Evolutionary conservation across 2,888 invertebrate species (phyloP).

Genomic region (Crocallis elinguaria): DNA sequence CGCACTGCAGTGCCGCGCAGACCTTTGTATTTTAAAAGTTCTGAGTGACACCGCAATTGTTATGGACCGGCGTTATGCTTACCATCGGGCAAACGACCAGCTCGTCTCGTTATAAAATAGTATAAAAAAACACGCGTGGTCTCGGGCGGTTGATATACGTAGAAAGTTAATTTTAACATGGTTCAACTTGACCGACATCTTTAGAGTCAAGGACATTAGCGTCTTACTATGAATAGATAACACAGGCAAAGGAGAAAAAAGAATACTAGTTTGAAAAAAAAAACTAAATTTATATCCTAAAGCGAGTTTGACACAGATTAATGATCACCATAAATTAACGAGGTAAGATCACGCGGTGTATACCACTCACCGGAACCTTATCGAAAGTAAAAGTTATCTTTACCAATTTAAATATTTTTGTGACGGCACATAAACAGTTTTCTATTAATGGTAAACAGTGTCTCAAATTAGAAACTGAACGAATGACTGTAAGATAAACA

Average conservation of each 20-base stretch:
- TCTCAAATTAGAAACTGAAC: not conserved
- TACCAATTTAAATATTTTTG: slow-evolving; percentile 35
- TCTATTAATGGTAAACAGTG: slow-evolving; percentile 27
- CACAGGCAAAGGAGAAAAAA: not conserved
- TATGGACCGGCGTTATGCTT: too few relatives aligned
- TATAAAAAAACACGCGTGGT: too few relatives aligned
- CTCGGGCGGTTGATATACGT: too few relatives aligned
- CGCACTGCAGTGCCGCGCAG: too few relatives aligned
- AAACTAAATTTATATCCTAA: slow-evolving; percentile 7
- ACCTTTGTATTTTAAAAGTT: too few relatives aligned
- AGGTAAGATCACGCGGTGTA: slow-evolving; percentile 1
- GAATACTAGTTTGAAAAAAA: not conserved
- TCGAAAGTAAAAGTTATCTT: slow-evolving; percentile 40
- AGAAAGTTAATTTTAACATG: too few relatives aligned
- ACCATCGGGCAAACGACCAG: too few relatives aligned
- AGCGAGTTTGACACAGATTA: slow-evolving; percentile 14
- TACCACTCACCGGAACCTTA: slow-evolving; percentile 32
- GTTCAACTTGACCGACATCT: too few relatives aligned
- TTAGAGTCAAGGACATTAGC: too few relatives aligned
- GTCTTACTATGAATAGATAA: too few relatives aligned
- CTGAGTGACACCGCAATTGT: too few relatives aligned
- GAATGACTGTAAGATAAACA: not conserved
- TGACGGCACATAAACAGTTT: slow-evolving; percentile 28
- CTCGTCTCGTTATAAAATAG: too few relatives aligned
- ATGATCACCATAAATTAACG: slow-evolving; percentile 20